Base-by-base conservation (phyloP, 1,140 invertebrate species). In the Metaphire vulgaris region DNA sequence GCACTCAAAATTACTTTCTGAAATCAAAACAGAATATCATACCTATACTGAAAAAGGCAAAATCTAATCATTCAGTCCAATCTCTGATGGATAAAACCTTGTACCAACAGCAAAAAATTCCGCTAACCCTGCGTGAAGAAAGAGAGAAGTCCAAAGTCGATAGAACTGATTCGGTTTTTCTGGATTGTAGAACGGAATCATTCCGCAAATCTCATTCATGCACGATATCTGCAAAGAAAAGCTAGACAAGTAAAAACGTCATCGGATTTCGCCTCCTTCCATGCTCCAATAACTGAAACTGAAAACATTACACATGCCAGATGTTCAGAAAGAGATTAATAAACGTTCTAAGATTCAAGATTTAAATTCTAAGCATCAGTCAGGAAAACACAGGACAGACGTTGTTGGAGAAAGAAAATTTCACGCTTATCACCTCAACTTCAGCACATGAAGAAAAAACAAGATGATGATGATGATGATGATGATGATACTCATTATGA, bases 161-260 rank as follows among this genome's bases (percentile, higher is more conserved):
- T 99, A 98, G 84, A 99, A 92, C 87, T 99, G 97, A 88, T 99
- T 96, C 66, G 97, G 84, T 91, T 80, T 79, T 28, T 82, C 75
- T 21, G 79, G 75, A 72, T 84, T 76, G 41, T 79, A 74, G 79
- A 99, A 99, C 16, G 95, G 94, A 81, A 99, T 91, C 96, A 99
- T 99, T 70, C 97, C 98, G 87, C 98, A 99, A 0, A 99, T 94
- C 84, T 98, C 94, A 85, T 94, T 92, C 80, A 99, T 88, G 87
- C 97, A 99, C 65, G 95, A 95, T 30, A 98, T 94, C 92, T 95
- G 84, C 29, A 89, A 88, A 75, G 77, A 74, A 34, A 79, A 65
- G 26, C 64, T n/a, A 29, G 26, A 41, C 15, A 31, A 16, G 16
- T 26, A 29, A 1, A 32, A 56, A 21, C 41, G 21, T 56, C 41